Percentiles rank a stretch among this genome's conserved stretches.
These are phyloP conservation scores for Yponomeuta plumbellus DNA, from an alignment of 2,888 invertebrate genomes.

Conservation along the genomic window DNA sequence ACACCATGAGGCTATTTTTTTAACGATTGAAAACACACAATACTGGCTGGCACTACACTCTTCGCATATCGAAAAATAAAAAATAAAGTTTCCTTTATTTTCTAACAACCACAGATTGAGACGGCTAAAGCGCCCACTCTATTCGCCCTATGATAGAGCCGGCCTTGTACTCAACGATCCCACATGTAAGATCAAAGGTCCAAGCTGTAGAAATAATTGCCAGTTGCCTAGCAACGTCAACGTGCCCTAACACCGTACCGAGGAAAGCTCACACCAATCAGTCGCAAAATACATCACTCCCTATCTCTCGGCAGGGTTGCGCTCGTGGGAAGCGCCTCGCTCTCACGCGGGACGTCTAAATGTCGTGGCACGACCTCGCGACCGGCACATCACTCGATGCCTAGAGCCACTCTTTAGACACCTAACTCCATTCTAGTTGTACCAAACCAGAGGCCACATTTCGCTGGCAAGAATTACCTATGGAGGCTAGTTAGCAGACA, in stretches of 20 bases:
- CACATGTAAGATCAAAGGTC: too few relatives aligned
- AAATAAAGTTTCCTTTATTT: too few relatives aligned
- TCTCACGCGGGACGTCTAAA: constrained; percentile 9
- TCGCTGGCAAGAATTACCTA: background rate
- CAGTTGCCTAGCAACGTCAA: background rate
- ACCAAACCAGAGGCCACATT: background rate
- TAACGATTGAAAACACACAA: too few relatives aligned
- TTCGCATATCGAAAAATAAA: too few relatives aligned
- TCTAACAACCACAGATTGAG: too few relatives aligned
- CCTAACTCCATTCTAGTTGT: background rate
- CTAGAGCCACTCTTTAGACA: background rate
- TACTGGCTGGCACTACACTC: too few relatives aligned
- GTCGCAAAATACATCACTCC: background rate
- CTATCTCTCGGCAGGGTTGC: background rate
- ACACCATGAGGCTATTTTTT: background rate
- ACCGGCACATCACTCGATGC: background rate
- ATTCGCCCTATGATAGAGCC: too few relatives aligned
- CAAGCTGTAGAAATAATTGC: too few relatives aligned
- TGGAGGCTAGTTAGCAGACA: background rate
- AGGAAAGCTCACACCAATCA: background rate
- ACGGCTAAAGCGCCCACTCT: too few relatives aligned
- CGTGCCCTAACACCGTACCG: background rate
- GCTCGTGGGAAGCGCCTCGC: constrained; percentile 5
- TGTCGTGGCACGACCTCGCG: constrained; percentile 8
- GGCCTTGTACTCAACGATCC: too few relatives aligned